These are phyloP conservation scores for Drosophila pachea DNA, from an alignment of 1,140 invertebrate genomes.

Conservation along the genomic window DNA sequence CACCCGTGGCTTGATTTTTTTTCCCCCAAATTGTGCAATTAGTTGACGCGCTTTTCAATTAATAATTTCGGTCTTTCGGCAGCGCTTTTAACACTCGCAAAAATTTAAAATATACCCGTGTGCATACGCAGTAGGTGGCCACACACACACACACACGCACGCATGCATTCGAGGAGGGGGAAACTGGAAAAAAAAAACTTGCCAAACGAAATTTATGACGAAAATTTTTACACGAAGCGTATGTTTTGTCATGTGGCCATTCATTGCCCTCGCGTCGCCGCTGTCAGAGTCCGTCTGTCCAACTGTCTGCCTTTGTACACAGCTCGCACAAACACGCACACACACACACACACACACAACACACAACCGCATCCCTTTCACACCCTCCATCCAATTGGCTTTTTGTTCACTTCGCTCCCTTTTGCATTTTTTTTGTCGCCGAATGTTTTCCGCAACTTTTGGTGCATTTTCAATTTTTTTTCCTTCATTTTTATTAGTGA, in stretches of 20 bases:
- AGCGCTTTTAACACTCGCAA: conserved; percentile 27
- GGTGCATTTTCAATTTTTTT: conserved; percentile 37
- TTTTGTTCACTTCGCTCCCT: conserved; percentile 43
- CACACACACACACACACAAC: neutral
- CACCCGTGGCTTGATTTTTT: conserved; percentile 14
- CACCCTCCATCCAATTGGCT: conserved; percentile 41
- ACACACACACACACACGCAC: conserved; percentile 8
- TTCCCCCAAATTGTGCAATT: conserved; percentile 43
- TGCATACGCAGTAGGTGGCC: conserved; percentile 9
- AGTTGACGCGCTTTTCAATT: conserved; percentile 42
- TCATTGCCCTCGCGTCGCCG: conserved; percentile 58
- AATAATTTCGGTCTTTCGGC: conserved; percentile 32
- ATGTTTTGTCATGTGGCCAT: conserved; percentile 74
- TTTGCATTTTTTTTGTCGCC: conserved; percentile 29
- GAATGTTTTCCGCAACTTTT: conserved; percentile 52
- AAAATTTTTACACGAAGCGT: conserved; percentile 68
- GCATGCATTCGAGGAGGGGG: too few species aligned
- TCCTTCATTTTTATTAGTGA: conserved; percentile 25
- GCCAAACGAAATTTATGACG: conserved; percentile 67
- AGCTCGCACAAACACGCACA: too few species aligned
- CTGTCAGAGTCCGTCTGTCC: conserved; percentile 27
- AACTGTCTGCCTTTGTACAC: conserved; percentile 22
- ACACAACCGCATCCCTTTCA: neutral
- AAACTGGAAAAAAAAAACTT: conserved; percentile 20
- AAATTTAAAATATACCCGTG: conserved; percentile 7